Base-by-base conservation (phyloP, 1,140 invertebrate species). In the Eupeodes corollae region DNA sequence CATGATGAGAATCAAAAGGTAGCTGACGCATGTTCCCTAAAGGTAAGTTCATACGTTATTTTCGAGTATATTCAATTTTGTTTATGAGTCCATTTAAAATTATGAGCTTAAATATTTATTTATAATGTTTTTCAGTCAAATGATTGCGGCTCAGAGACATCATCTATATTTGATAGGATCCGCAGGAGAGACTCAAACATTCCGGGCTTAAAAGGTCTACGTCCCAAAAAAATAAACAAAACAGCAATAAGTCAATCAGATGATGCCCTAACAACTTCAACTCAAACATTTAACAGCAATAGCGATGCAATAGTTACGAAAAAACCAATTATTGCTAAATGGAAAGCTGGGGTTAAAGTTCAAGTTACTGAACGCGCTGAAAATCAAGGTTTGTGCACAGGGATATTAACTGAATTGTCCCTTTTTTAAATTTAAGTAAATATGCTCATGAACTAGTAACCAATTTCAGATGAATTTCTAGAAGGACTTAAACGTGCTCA, bases 401-500 rank as follows among this genome's bases (percentile, higher is more conserved):
- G 35, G 3, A 37, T 11, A 37, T 10, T n/a, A 34, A 10, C n/a
- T 34, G 9, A 34, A 15, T 9, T n/a, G 13, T 43, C 42, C n/a
- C 13, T 6, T 18, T 35, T 15, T 35, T 18, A 9, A 5, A 12
- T 8, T 41, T 21, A 6, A 1, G 3, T 2, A 14, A 30, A 42
- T 16, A 35, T 5, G 18, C 18, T 19, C 33, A 19, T 9, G 13
- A 39, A 12, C 16, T 46, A 15, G 8, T 15, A 51, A 43, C 12
- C 19, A 30, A 49, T 47, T 33, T 0, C 49, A 67, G 64, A 67
- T 80, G 79, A 80, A 56, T 66, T 83, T 44, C 83, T 86, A 53
- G 85, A 88, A 63, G 82, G 84, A 26, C 66, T 88, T 49, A 85
- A 85, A 64, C 72, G 82, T 51, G 84, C 83, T 3, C 85, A 88